Base-by-base conservation (phyloP, 2,888 invertebrate genomes). In the Euplexia lucipara region DNA sequence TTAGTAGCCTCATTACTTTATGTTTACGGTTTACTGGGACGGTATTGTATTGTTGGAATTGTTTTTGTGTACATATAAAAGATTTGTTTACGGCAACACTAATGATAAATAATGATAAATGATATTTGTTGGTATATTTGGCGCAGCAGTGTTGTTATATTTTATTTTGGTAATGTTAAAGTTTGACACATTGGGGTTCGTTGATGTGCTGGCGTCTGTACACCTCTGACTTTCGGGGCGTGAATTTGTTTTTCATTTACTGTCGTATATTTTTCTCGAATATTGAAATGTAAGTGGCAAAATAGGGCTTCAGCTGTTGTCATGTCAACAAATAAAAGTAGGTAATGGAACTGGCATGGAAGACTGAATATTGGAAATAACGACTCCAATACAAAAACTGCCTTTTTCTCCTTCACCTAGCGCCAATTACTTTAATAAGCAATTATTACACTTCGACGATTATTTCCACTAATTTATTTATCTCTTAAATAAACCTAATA, bases 321-420 rank as follows among this genome's bases (percentile, higher is more conserved):
- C 45, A 20, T 62, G 45, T 45, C 60, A 44, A 60, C 18, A 34
- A n/a, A 6, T 6, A 42, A 6, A 2, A 42, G 12, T 2, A 12
- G n/a, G 22, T 12, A 65, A 49, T 48, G 1, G 4, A 54, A 65
- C 8, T 39, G 26, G 8, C 3, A 34, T 12, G 14, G 18, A 53
- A 53, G n/a, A 26, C 18, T 1, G 22, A 34, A 37, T 39, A 67
- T 67, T 10, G 34, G 54, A 32, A 32, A 39, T 26, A 65, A 32
- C 8, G 12, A 45, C 12, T 37, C 14, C 32, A 39, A 34, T 45
- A 20, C 22, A 34, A n/a, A 37, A 22, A 14, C 12, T 18, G 8
- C n/a, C 3, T 12, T 53, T 37, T 67, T 32, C 32, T 37, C 22
- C 22, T 37, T 37, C 5, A n/a, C 30, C 10, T 3, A 8, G 10